Evolutionary conservation across 2,888 invertebrate genomes (phyloP).

Genomic region (Merodon equestris): DNA sequence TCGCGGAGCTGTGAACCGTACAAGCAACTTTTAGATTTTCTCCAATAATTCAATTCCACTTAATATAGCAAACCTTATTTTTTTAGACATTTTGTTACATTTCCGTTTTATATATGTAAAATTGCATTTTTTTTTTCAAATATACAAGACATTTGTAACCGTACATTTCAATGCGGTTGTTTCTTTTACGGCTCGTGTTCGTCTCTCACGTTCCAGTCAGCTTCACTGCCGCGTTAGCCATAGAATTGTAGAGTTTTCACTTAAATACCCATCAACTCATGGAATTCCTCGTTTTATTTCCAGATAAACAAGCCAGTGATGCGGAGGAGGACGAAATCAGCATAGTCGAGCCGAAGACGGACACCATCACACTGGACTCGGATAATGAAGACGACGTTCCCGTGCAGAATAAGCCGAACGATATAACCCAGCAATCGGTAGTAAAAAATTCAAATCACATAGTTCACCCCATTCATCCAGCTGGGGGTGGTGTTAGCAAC

Average conservation of each 20-base stretch:
- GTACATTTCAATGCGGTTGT: too few relatives aligned
- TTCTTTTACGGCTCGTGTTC: too few relatives aligned
- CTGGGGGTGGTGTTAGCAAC: background rate
- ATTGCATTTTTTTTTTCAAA: background rate
- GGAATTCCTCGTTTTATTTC: background rate
- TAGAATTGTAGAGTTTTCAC: too few relatives aligned
- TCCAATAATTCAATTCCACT: background rate
- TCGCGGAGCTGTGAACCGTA: slow-evolving; percentile 13
- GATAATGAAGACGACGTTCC: slow-evolving; percentile 75
- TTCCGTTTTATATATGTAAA: background rate
- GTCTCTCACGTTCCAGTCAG: too few relatives aligned
- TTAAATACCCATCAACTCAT: background rate
- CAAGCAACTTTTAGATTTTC: slow-evolving; percentile 26
- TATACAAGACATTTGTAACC: background rate
- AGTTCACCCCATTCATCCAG: background rate
- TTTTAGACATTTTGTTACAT: background rate
- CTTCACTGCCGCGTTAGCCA: too few relatives aligned
- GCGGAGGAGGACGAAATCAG: slow-evolving; percentile 78
- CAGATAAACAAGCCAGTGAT: slow-evolving; percentile 78
- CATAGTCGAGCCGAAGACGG: slow-evolving; percentile 78
- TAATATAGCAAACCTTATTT: too few relatives aligned
- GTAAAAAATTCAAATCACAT: slow-evolving; percentile 3
- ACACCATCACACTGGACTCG: slow-evolving; percentile 77
- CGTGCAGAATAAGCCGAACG: background rate
- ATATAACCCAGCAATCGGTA: slow-evolving; percentile 27